A percentile compares a stretch with the other conserved stretches of the same genome.
phyloP scores from a whole-genome alignment of 2,797 vertebrate species.

The Anas bernieri region DNA sequence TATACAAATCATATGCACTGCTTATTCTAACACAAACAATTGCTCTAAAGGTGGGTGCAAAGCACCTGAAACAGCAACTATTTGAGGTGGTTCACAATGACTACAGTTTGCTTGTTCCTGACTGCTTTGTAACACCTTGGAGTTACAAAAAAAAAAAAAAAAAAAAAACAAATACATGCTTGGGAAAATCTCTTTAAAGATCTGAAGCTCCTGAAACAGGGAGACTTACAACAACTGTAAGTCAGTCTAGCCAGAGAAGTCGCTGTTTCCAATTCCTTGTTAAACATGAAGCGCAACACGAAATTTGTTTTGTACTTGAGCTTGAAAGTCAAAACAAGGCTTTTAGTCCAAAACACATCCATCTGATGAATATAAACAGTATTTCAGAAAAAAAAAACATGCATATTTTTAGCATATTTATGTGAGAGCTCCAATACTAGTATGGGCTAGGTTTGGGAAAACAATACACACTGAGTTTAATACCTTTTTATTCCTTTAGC shows the following conservation, averaged over 20 bases:
- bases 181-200: neutral
- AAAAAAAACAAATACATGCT: neutral
- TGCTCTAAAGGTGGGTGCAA: neutral
- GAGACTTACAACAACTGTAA: neutral
- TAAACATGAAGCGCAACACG: neutral
- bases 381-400: conserved; percentile 1
- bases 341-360: conserved; percentile 1
- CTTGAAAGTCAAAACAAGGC: conserved; percentile 23
- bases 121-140: neutral
- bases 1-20: neutral
- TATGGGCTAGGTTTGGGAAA: neutral
- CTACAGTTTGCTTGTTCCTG: neutral
- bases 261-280: neutral
- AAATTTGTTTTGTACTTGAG: neutral
- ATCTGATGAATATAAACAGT: conserved; percentile 7
- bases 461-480: conserved; percentile 11
- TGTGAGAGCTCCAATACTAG: neutral
- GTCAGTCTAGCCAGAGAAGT: neutral
- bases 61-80: neutral
- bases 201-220: neutral
- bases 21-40: neutral
- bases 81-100: neutral
- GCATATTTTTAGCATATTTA: conserved; percentile 16
- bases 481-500: neutral
- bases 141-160: neutral